These are phyloP conservation scores for Proisotoma minuta DNA, from an alignment of 2,888 invertebrate species.

Conservation along the genomic window DNA sequence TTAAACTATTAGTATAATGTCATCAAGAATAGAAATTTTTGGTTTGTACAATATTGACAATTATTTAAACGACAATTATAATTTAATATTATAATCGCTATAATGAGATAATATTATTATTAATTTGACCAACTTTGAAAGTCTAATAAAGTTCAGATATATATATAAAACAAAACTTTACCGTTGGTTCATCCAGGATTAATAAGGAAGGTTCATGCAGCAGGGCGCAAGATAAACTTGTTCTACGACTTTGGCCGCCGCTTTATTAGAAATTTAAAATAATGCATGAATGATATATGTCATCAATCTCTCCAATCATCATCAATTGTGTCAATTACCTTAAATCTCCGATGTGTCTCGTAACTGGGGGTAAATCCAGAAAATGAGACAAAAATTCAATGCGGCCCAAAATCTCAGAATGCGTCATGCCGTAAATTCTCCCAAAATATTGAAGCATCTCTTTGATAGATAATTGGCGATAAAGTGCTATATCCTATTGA, in stretches of 20 bases:
- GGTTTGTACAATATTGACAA: too few species aligned
- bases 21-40: too few species aligned
- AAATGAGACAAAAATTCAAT: slow-evolving; percentile 16
- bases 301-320: too few species aligned
- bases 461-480: slow-evolving; percentile 20
- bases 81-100: too few species aligned
- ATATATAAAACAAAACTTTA: neutral
- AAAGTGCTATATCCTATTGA: slow-evolving; percentile 23
- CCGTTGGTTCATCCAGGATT: slow-evolving; percentile 76
- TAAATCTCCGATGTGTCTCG: slow-evolving; percentile 12
- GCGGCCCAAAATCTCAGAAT: slow-evolving; percentile 11
- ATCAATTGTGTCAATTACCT: slow-evolving; percentile 8
- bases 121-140: too few species aligned
- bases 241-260: slow-evolving; percentile 74
- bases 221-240: slow-evolving; percentile 81
- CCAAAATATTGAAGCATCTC: slow-evolving; percentile 35
- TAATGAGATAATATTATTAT: too few species aligned
- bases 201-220: slow-evolving; percentile 87
- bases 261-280: slow-evolving; percentile 52
- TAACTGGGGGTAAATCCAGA: slow-evolving; percentile 15
- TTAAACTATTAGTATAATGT: too few species aligned
- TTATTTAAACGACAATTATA: too few species aligned
- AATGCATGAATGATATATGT: neutral
- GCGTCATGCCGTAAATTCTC: slow-evolving; percentile 27
- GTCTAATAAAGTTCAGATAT: neutral